A percentile compares a stretch with the other conserved stretches of the same genome.
These are phyloP conservation scores for Rhopalosiphum maidis DNA, from an alignment of 1,140 invertebrate species.

Conservation along the genomic window DNA sequence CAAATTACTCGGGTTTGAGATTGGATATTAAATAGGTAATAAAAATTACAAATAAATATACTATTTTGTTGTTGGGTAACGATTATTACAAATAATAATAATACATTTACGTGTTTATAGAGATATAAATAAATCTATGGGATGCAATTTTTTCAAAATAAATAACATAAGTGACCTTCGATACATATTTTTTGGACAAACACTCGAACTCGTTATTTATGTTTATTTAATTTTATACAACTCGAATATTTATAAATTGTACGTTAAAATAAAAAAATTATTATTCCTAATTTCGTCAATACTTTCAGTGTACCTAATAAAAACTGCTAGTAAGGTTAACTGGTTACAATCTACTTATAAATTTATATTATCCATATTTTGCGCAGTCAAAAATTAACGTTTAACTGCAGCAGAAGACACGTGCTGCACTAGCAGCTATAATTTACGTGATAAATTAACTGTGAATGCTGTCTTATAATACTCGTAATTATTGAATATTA, in stretches of 20 bases:
- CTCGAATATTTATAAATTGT: neutral
- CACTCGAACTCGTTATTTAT: neutral
- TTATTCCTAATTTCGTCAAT: neutral
- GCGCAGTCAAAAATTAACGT: no score
- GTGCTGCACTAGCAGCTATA: no score
- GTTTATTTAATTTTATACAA: neutral
- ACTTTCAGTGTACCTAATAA: neutral
- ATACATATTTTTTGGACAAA: neutral
- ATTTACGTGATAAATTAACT: no score
- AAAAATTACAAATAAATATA: neutral
- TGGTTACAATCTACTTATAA: neutral
- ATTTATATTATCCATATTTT: no score
- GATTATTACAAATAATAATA: neutral
- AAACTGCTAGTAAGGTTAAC: neutral
- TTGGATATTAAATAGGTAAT: neutral
- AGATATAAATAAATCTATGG: neutral
- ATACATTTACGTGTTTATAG: neutral
- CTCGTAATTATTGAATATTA: no score
- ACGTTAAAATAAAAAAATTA: neutral
- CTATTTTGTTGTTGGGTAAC: neutral
- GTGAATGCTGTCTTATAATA: no score
- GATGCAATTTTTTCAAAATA: neutral
- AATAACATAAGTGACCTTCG: neutral
- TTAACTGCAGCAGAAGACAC: no score
- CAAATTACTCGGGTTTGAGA: neutral